Evolutionary conservation across 2,113 vertebrate species (phyloP).

Genomic region (Rhynchomys soricoides): DNA sequence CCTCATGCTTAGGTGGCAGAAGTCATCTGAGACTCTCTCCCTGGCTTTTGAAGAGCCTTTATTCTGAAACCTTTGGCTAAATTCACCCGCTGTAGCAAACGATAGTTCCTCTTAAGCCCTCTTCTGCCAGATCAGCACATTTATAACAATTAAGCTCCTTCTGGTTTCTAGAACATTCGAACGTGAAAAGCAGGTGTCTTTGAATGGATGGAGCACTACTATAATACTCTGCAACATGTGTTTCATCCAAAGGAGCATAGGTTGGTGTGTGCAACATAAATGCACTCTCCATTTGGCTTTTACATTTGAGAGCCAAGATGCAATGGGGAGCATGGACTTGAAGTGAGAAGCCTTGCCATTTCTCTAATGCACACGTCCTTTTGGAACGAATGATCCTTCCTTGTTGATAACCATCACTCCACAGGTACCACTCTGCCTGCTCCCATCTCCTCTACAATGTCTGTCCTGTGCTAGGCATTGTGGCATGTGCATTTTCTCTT

Average conservation of each 20-base stretch:
- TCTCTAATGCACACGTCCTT: background rate
- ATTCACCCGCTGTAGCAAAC: slow-evolving; percentile 45
- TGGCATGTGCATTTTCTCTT: background rate
- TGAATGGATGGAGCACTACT: background rate
- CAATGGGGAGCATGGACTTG: background rate
- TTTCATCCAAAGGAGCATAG: slow-evolving; percentile 15
- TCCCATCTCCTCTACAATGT: no score
- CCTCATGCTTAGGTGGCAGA: background rate
- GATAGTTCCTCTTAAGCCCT: slow-evolving; percentile 21
- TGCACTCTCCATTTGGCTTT: background rate
- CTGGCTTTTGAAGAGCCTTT: slow-evolving; percentile 44
- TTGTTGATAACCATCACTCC: background rate
- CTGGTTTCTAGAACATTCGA: slow-evolving; percentile 51
- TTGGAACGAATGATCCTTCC: background rate
- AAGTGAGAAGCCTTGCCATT: background rate
- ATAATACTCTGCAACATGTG: background rate
- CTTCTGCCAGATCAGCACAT: slow-evolving; percentile 17
- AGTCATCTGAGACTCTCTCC: background rate
- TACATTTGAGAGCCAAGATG: background rate
- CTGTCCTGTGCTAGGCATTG: background rate
- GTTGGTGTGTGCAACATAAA: background rate
- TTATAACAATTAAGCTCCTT: slow-evolving; percentile 67
- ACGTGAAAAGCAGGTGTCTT: slow-evolving; percentile 41
- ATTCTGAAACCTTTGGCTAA: slow-evolving; percentile 46
- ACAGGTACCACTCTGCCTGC: background rate